Base-by-base conservation (phyloP, 2,113 vertebrate species). In the Laticauda colubrina region DNA sequence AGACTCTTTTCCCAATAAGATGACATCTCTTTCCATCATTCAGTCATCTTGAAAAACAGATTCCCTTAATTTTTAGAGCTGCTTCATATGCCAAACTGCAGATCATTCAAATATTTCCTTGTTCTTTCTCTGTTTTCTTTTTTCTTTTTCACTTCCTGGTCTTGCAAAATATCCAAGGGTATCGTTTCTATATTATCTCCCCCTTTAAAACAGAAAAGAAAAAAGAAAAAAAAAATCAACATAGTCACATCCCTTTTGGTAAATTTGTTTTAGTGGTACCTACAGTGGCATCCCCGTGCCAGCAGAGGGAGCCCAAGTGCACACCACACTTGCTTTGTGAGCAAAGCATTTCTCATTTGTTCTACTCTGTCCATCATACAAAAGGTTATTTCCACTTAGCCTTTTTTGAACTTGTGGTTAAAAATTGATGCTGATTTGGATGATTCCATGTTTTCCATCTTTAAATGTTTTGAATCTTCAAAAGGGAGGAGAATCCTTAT, bases 251-350 rank as follows among this genome's bases (percentile, higher is more conserved):
- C 34, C 34, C 75, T 81, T 81, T 51, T 29, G 23, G 7, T 45
- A 45, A 51, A 86, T 51, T 48, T 86, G 24, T 75, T 69, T 69
- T 29, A 6, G 64, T 51, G 45, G 48, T 29, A 48, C 3, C 14
- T n/a, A 29, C 6, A n/a, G 10, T 10, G 4, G 34, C 26, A 29
- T 23, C 51, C 15, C 15, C 5, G 85, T 39, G 85, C 20, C 91
- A 91, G 91, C 29, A 91, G 91, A 91, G 85, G 91, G 91, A 87
- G 85, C 85, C 10, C 24, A 9, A 53, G 29, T 3, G 91, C 14
- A 87, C 55, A 7, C 15, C 20, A n/a, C 54, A 23, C 23, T 55
- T 57, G 20, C 21, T 34, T 89, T 24, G n/a, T n/a, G 11, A 23
- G 6, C 64, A 69, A 69, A 69, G 64, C 48, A 29, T n/a, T 81